A percentile compares a stretch with the other conserved stretches of the same genome.
phyloP scores from a whole-genome alignment of 1,140 invertebrate genomes.

The Marisa cornuarietis region DNA sequence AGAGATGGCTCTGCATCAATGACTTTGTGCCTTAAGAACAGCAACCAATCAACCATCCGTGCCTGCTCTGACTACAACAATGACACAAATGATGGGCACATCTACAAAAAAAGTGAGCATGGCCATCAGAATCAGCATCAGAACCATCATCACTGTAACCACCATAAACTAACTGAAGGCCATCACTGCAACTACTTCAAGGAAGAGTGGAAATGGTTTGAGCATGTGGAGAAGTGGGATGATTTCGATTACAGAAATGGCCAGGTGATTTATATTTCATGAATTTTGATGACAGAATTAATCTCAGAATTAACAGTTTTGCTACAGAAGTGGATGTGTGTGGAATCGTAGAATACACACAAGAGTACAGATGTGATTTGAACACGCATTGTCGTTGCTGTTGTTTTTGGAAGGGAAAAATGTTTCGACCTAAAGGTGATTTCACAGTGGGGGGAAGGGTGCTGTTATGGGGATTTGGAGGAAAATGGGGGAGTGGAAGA shows the following conservation, averaged over 20 bases:
- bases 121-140: background rate
- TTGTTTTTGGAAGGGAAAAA: no score
- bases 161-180: background rate
- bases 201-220: slow-evolving; percentile 58
- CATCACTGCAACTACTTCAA: slow-evolving; percentile 44
- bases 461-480: no score
- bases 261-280: slow-evolving; percentile 54
- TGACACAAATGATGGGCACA: background rate
- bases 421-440: no score
- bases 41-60: slow-evolving; percentile 30
- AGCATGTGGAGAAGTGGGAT: slow-evolving; percentile 55
- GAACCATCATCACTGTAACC: slow-evolving; percentile 8
- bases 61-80: slow-evolving; percentile 21
- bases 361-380: background rate
- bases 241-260: slow-evolving; percentile 65
- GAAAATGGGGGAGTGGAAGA: no score
- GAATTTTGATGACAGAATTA: no score
- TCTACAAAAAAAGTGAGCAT: background rate
- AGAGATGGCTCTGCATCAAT: slow-evolving; percentile 71
- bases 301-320: background rate
- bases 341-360: background rate
- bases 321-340: background rate
- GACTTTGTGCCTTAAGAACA: slow-evolving; percentile 67
- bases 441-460: no score
- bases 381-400: background rate